These are phyloP conservation scores for Ctenosaura bakeri DNA, from an alignment of 2,797 vertebrate genomes.

Conservation along the genomic window DNA sequence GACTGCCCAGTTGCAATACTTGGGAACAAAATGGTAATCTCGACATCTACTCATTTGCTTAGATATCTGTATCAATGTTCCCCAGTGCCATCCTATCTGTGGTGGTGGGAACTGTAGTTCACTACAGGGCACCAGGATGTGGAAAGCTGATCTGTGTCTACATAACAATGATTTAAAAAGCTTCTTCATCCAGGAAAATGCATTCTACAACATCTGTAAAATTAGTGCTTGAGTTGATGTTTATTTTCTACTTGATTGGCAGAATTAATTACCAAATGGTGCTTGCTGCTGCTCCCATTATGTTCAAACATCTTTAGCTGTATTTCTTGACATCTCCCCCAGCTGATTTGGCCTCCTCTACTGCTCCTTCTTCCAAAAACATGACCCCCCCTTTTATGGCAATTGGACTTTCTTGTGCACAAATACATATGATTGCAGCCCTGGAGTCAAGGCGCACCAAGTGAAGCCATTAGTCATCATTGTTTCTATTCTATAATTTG, in stretches of 20 bases:
- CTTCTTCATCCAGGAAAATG: neutral
- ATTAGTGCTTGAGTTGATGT: neutral
- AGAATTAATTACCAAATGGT: slow-evolving; percentile 16
- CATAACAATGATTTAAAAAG: neutral
- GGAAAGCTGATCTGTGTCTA: neutral
- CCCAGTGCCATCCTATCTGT: neutral
- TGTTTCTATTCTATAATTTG: slow-evolving; percentile 12
- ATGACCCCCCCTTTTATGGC: slow-evolving; percentile 5
- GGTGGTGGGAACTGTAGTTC: slow-evolving; percentile 42
- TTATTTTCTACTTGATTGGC: slow-evolving; percentile 9
- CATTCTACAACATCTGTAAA: slow-evolving; percentile 1
- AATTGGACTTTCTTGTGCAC: neutral
- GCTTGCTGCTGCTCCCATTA: neutral
- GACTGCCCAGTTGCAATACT: neutral
- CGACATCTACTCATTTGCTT: neutral
- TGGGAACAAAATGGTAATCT: slow-evolving; percentile 28
- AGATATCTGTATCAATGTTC: neutral
- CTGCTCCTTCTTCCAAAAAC: slow-evolving; percentile 8
- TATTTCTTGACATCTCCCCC: slow-evolving; percentile 18
- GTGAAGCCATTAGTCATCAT: neutral
- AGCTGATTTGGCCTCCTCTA: slow-evolving; percentile 11
- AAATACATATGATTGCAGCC: slow-evolving; percentile 5
- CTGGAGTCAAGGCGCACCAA: neutral
- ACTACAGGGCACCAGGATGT: neutral
- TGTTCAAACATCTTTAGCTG: neutral